Conservation (phyloP, 2,797 vertebrate genomes). For the Synanceia verrucosa region DNA sequence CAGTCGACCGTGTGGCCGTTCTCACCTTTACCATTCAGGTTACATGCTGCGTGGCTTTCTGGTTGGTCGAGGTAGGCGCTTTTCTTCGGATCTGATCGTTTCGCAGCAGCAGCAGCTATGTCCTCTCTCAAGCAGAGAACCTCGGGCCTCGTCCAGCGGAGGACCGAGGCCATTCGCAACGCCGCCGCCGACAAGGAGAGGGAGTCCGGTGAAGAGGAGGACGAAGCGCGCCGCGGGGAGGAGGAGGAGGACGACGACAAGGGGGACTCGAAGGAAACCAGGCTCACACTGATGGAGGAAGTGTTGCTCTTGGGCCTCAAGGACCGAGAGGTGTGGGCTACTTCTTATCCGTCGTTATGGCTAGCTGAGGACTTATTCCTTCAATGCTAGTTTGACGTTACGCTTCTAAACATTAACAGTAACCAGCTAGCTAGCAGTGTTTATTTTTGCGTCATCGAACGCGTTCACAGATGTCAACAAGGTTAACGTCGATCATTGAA, state of each 20-base stretch:
- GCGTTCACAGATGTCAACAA: conserved; percentile 28
- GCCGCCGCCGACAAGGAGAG: conserved; percentile 88
- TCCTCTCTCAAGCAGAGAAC: conserved; percentile 90
- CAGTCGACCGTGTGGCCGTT: conserved; percentile 22
- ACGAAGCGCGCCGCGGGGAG: conserved; percentile 86
- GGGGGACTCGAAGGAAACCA: conserved; percentile 93
- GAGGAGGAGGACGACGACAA: conserved; percentile 88
- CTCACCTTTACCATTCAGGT: conserved; percentile 16
- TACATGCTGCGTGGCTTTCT: conserved; percentile 55
- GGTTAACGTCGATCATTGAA: neutral
- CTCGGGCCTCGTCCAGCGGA: conserved; percentile 96
- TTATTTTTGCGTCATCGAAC: conserved; percentile 32
- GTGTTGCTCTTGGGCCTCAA: conserved; percentile 96
- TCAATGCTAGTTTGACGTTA: too few species aligned
- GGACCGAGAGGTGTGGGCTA: conserved; percentile 91
- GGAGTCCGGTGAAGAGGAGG: conserved; percentile 84
- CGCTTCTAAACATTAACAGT: too few species aligned
- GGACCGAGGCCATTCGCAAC: conserved; percentile 93
- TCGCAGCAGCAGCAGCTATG: conserved; percentile 77
- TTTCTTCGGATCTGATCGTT: conserved; percentile 27
- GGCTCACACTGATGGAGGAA: conserved; percentile 97
- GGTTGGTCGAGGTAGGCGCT: conserved; percentile 34
- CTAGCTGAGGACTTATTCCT: neutral
- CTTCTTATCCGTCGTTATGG: neutral
- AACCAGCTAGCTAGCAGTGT: conserved; percentile 9